Conservation (phyloP, 2,888 invertebrate genomes). For the Meiosimyza decipiens region DNA sequence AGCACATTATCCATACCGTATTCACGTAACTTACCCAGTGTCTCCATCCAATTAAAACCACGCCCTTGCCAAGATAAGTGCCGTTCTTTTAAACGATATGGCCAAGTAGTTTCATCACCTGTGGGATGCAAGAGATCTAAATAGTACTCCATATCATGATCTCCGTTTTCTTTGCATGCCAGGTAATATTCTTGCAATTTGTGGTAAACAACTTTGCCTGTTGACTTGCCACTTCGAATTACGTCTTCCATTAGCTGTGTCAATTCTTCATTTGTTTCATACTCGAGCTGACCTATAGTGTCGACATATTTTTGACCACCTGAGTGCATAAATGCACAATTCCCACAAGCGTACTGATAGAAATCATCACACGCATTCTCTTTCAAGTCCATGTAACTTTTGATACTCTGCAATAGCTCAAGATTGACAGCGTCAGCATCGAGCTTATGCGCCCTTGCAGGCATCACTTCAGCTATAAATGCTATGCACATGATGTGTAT, state of each 20-base stretch:
- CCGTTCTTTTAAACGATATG: conserved; percentile 14
- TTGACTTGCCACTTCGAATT: conserved; percentile 25
- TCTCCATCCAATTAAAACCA: conserved; percentile 42
- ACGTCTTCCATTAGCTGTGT: conserved; percentile 34
- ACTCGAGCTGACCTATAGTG: conserved; percentile 42
- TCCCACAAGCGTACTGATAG: conserved; percentile 49
- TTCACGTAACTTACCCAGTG: conserved; percentile 44
- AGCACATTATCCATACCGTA: conserved; percentile 44
- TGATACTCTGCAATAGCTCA: conserved; percentile 37
- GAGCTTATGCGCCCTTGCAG: no score
- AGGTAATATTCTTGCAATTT: conserved; percentile 42
- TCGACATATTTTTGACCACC: conserved; percentile 39
- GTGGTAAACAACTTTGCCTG: conserved; percentile 38
- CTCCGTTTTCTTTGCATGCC: conserved; percentile 41
- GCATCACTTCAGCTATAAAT: no score
- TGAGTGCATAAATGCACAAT: conserved; percentile 44
- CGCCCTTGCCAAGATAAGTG: background rate
- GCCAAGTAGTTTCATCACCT: conserved; percentile 41
- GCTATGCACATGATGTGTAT: no score
- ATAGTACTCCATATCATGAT: conserved; percentile 42
- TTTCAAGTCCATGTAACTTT: conserved; percentile 40
- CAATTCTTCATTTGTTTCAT: conserved; percentile 36
- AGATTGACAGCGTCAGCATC: conserved; percentile 12
- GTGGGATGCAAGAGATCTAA: conserved; percentile 42
- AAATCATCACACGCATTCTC: conserved; percentile 47